Percentiles rank a stretch among this genome's conserved stretches.
phyloP scores from a whole-genome alignment of 2,888 invertebrate genomes.

The Plebejus argus region DNA sequence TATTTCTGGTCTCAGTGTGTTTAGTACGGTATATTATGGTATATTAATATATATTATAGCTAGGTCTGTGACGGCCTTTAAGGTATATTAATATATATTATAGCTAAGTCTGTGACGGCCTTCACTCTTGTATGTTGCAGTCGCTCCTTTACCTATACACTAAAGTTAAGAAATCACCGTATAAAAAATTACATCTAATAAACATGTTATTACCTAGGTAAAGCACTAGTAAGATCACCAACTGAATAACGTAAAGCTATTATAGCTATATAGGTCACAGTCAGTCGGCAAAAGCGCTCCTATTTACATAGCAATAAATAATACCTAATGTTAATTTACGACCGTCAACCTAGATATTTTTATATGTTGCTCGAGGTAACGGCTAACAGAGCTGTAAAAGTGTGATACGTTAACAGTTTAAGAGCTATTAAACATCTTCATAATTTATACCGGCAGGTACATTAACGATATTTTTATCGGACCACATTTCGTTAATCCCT shows the following conservation, averaged over 20 bases:
- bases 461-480: background rate
- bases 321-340: conserved; percentile 25
- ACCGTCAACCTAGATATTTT: conserved; percentile 20
- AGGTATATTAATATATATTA: no score
- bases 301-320: conserved; percentile 27
- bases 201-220: background rate
- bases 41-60: no score
- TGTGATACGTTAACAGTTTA: conserved; percentile 19
- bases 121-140: no score
- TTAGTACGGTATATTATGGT: no score
- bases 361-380: conserved; percentile 23
- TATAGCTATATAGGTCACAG: background rate
- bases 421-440: conserved; percentile 12
- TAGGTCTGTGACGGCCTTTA: no score
- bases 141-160: no score
- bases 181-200: no score
- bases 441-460: conserved; percentile 2
- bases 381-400: conserved; percentile 11
- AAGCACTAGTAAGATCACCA: background rate
- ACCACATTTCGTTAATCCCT: background rate
- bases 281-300: background rate
- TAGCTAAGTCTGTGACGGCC: no score
- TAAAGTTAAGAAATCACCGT: no score
- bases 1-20: no score
- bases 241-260: background rate